Evolutionary conservation across 2,113 vertebrate genomes (phyloP).

Genomic region (Equus przewalskii): DNA sequence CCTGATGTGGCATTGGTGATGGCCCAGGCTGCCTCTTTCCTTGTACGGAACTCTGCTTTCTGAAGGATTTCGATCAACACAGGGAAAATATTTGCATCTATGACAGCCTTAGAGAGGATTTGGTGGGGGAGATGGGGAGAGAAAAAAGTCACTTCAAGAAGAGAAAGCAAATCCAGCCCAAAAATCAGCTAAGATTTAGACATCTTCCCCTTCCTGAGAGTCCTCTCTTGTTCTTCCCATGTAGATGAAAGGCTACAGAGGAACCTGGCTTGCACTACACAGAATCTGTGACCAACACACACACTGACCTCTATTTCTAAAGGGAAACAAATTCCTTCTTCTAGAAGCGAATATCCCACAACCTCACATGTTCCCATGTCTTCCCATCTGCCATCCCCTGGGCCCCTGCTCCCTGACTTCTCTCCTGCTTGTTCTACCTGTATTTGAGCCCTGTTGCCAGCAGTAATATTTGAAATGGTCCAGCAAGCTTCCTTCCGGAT

Average conservation of each 20-base stretch:
- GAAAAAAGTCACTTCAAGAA: constrained; percentile 21
- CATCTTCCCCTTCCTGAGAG: background rate
- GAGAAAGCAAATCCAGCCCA: constrained; percentile 22
- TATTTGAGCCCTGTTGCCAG: constrained; percentile 98
- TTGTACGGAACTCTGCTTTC: constrained; percentile 98
- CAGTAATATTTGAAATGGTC: constrained; percentile 99
- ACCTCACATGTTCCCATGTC: background rate
- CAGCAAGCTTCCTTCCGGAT: constrained; percentile 99
- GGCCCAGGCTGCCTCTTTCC: constrained; percentile 99
- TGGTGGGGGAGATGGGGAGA: background rate
- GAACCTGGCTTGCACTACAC: background rate
- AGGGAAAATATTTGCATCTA: constrained; percentile 98
- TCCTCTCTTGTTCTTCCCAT: background rate
- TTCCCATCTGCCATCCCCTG: background rate
- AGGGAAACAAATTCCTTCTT: background rate
- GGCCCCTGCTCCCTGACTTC: background rate
- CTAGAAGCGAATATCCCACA: constrained; percentile 23
- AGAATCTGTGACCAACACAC: background rate
- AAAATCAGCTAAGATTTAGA: constrained; percentile 9
- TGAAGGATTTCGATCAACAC: constrained; percentile 99
- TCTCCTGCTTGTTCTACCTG: constrained; percentile 89
- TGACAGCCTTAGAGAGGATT: constrained; percentile 92
- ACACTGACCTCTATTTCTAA: background rate
- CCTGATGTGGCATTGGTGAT: constrained; percentile 99
- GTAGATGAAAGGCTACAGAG: background rate